Evolutionary conservation across 2,113 vertebrate species (phyloP).

Genomic region (Atrichornis clamosus): DNA sequence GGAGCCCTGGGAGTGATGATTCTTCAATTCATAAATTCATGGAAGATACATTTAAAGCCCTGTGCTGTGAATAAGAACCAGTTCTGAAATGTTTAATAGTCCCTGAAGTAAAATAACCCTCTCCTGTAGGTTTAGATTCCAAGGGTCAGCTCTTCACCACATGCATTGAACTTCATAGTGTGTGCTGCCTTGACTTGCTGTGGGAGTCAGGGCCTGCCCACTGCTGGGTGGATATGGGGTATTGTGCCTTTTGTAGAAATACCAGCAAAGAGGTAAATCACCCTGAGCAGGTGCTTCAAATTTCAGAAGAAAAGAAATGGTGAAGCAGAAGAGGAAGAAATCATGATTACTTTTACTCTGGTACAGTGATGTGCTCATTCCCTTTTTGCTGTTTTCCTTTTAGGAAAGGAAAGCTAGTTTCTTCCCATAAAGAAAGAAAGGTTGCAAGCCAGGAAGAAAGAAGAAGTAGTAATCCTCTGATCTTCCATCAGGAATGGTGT

Average conservation of each 20-base stretch:
- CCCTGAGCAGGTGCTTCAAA: neutral
- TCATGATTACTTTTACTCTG: rapidly evolving
- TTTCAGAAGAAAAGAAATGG: neutral
- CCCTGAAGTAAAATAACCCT: neutral
- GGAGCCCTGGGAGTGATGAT: neutral
- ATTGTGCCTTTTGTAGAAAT: neutral
- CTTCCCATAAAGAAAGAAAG: neutral
- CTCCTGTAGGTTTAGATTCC: neutral
- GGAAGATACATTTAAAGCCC: neutral
- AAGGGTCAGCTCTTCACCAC: neutral
- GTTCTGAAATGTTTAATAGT: neutral
- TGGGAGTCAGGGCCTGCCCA: rapidly evolving
- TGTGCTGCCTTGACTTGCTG: neutral
- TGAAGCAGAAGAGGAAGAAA: neutral
- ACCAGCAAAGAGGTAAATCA: neutral
- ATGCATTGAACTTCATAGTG: neutral
- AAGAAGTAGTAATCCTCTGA: neutral
- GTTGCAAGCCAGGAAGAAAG: neutral
- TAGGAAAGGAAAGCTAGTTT: neutral
- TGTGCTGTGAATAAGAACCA: neutral
- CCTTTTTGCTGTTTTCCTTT: neutral
- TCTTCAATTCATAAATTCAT: neutral
- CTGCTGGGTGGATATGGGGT: neutral
- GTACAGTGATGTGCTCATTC: neutral
- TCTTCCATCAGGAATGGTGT: neutral